phyloP scores from a whole-genome alignment of 2,888 invertebrate species.

The Pammene aurita region DNA sequence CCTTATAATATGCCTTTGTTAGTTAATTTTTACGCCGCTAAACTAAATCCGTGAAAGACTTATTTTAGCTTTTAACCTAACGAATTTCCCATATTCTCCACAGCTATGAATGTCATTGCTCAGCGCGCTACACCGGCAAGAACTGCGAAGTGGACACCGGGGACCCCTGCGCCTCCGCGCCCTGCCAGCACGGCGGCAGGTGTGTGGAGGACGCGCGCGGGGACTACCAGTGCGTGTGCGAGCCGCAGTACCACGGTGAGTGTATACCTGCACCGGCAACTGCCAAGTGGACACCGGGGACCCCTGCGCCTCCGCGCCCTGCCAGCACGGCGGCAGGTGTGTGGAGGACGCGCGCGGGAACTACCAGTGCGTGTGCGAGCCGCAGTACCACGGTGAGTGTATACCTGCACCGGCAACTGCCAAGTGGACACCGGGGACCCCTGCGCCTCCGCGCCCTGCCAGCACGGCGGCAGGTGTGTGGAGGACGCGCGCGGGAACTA shows the following conservation, averaged over 20 bases:
- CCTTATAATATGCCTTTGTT: too few relatives aligned
- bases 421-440: too few relatives aligned
- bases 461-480: too few relatives aligned
- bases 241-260: slow-evolving; percentile 85
- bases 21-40: too few relatives aligned
- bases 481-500: too few relatives aligned
- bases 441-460: too few relatives aligned
- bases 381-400: too few relatives aligned
- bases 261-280: background rate
- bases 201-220: slow-evolving; percentile 87
- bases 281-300: background rate
- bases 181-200: slow-evolving; percentile 89
- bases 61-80: background rate
- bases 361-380: background rate
- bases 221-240: slow-evolving; percentile 88
- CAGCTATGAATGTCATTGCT: slow-evolving; percentile 92
- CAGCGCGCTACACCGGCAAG: slow-evolving; percentile 92
- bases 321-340: background rate
- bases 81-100: background rate
- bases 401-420: too few relatives aligned
- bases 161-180: slow-evolving; percentile 86
- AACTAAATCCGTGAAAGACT: background rate
- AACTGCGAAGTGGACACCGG: slow-evolving; percentile 93
- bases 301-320: background rate
- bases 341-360: background rate